A percentile compares a stretch with the other conserved stretches of the same genome.
Conservation (phyloP, 1,140 invertebrate genomes). For the Polypedilum pembai region DNA sequence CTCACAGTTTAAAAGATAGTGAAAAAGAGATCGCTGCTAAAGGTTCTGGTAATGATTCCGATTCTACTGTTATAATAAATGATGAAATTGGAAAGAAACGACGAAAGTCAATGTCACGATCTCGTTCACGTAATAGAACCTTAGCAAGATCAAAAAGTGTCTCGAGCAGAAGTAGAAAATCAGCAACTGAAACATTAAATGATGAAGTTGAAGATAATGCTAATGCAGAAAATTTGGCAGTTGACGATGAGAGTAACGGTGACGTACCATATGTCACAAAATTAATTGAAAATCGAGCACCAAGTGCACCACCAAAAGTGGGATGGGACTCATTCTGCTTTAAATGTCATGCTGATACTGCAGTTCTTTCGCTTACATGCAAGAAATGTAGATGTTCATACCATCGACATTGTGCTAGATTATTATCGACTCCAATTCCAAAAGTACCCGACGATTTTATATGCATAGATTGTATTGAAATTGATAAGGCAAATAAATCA, state of each 20-base stretch:
- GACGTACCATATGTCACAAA: neutral
- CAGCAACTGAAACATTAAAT: neutral
- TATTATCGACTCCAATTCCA: conserved; percentile 46
- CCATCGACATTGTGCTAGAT: conserved; percentile 67
- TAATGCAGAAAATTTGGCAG: neutral
- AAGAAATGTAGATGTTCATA: conserved; percentile 77
- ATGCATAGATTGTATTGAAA: conserved; percentile 76
- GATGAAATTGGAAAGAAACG: conserved; percentile 35
- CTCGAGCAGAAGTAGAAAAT: neutral
- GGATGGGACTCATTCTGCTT: conserved; percentile 77
- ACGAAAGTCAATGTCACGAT: conserved; percentile 10
- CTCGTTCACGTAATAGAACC: neutral
- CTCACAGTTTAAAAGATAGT: neutral
- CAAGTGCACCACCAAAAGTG: neutral
- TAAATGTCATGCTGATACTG: conserved; percentile 65
- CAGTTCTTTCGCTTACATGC: conserved; percentile 52
- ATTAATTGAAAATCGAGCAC: neutral
- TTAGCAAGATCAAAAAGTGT: neutral
- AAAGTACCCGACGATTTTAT: conserved; percentile 60
- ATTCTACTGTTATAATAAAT: conserved; percentile 31
- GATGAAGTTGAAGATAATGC: neutral
- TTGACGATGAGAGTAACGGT: neutral
- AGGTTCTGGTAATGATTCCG: conserved; percentile 28
- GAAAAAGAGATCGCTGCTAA: conserved; percentile 15
- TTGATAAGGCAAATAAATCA: conserved; percentile 70